These are phyloP conservation scores for Clarias platycephalus DNA, from an alignment of 2,797 vertebrate species.

Conservation along the genomic window DNA sequence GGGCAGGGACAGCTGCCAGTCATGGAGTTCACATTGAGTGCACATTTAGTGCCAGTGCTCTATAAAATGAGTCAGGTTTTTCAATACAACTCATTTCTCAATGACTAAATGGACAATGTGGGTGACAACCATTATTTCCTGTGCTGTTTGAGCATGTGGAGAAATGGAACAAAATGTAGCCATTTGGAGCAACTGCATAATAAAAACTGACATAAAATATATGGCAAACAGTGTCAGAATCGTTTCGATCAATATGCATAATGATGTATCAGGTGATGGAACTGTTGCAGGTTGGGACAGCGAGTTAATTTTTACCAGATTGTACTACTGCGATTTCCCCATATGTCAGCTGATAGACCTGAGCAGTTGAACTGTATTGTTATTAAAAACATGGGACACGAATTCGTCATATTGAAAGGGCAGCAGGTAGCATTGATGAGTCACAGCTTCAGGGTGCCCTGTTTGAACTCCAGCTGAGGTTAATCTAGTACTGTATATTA, in stretches of 20 bases:
- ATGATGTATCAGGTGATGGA: conserved; percentile 13
- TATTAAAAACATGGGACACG: conserved; percentile 12
- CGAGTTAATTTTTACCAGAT: conserved; percentile 17
- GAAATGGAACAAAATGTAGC: conserved; percentile 31
- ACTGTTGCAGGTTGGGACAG: conserved; percentile 12
- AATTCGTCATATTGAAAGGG: conserved; percentile 12
- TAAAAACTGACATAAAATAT: conserved; percentile 38
- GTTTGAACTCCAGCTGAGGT: neutral
- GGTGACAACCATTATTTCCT: conserved; percentile 16
- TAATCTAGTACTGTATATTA: neutral
- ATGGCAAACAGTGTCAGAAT: conserved; percentile 22
- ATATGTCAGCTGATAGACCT: neutral
- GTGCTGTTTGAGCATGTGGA: neutral
- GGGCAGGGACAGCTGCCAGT: conserved; percentile 47
- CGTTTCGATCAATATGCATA: conserved; percentile 11
- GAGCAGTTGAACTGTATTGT: neutral
- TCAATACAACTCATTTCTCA: conserved; percentile 15
- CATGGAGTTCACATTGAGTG: neutral
- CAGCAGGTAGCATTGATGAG: neutral
- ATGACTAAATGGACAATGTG: conserved; percentile 10
- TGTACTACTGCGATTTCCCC: neutral
- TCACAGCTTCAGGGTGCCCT: neutral
- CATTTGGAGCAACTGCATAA: conserved; percentile 26
- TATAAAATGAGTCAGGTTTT: neutral
- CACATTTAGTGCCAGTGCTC: neutral